Evolutionary conservation across 2,888 invertebrate species (phyloP).

Genomic region (Cryptocephalus moraei): DNA sequence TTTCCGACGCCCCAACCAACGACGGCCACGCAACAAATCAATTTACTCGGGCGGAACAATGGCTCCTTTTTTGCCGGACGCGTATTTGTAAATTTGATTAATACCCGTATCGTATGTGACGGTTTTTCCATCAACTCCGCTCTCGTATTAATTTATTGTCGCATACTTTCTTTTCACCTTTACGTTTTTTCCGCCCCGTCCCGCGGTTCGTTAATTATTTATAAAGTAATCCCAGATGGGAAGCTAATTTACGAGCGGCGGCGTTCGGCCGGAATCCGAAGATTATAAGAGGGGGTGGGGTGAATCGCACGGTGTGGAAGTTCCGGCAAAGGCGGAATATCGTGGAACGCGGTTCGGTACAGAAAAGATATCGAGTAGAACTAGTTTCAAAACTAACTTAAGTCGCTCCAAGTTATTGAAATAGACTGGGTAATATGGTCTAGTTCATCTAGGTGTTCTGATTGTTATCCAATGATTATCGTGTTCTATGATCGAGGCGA

Average conservation of each 20-base stretch:
- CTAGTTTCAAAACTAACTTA: too few species aligned
- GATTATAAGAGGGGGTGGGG: too few species aligned
- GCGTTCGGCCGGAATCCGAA: not conserved
- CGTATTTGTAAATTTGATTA: conserved; percentile 18
- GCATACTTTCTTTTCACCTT: conserved; percentile 20
- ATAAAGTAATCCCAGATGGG: not conserved
- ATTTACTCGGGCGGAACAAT: conserved; percentile 16
- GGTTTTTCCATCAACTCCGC: conserved; percentile 12
- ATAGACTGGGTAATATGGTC: too few species aligned
- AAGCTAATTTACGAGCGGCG: not conserved
- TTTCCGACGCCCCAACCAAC: not conserved
- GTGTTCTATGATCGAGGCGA: too few species aligned
- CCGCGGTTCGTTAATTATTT: conserved; percentile 22
- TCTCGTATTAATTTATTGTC: conserved; percentile 15
- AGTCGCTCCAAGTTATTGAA: too few species aligned
- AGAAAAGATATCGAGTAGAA: too few species aligned
- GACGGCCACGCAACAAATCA: conserved; percentile 17
- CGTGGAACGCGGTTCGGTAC: too few species aligned
- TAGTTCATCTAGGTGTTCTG: too few species aligned
- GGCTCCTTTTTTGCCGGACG: conserved; percentile 13
- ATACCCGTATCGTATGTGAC: conserved; percentile 9
- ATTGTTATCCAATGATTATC: too few species aligned
- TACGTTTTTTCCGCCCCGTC: conserved; percentile 8
- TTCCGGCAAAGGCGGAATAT: too few species aligned
- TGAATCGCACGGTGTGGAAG: too few species aligned